Evolutionary conservation across 2,113 vertebrate species (phyloP).

Genomic region (Haemorhous mexicanus): DNA sequence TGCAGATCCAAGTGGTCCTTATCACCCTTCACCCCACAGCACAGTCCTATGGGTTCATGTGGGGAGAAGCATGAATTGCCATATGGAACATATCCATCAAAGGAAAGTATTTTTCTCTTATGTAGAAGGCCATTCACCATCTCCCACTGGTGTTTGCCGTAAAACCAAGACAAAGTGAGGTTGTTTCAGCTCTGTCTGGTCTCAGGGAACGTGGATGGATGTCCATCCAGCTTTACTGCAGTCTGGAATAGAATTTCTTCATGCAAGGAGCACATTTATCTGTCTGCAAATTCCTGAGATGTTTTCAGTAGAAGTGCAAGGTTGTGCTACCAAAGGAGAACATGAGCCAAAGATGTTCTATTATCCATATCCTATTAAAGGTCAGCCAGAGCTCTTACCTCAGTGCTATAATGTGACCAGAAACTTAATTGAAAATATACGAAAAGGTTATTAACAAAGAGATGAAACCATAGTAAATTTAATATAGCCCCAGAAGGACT

Average conservation of each 20-base stretch:
- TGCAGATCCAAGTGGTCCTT: neutral
- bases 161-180: neutral
- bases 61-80: constrained; percentile 15
- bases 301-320: neutral
- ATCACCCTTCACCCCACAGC: neutral
- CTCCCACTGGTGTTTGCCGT: neutral
- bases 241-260: neutral
- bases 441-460: constrained; percentile 32
- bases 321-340: constrained; percentile 39
- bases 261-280: neutral
- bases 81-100: constrained; percentile 29
- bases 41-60: neutral
- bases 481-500: constrained; percentile 23
- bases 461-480: constrained; percentile 8
- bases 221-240: neutral
- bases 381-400: constrained; percentile 51
- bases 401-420: constrained; percentile 48
- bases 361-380: constrained; percentile 48
- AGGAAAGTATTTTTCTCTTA: neutral
- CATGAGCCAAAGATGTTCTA: constrained; percentile 29
- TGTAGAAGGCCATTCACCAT: neutral
- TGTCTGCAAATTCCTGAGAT: neutral
- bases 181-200: neutral
- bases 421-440: constrained; percentile 63
- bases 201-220: neutral